phyloP scores from a whole-genome alignment of 2,888 invertebrate genomes.

The Drosophila formosana region DNA sequence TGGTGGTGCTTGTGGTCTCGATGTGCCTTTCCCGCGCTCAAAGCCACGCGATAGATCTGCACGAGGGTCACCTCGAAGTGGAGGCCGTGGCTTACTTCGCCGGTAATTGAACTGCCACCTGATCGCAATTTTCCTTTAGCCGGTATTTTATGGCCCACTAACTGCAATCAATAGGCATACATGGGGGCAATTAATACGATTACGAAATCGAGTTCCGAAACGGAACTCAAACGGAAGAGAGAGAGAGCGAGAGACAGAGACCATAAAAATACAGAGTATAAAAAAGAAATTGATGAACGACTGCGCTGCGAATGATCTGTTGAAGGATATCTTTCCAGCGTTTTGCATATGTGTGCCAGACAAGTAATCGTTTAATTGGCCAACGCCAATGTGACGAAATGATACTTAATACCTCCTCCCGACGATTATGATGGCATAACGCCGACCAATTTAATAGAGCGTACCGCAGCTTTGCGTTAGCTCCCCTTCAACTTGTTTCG shows the following conservation, averaged over 20 bases:
- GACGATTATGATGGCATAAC: slow-evolving; percentile 27
- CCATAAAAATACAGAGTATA: background rate
- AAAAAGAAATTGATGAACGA: background rate
- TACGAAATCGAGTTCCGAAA: background rate
- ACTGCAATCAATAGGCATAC: slow-evolving; percentile 84
- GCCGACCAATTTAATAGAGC: slow-evolving; percentile 29
- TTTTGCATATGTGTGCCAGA: background rate
- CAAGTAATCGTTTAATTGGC: background rate
- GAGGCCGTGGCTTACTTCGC: slow-evolving; percentile 81
- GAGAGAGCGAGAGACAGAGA: too few species aligned
- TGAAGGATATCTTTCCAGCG: background rate
- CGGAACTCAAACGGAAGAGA: background rate
- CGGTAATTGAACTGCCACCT: slow-evolving; percentile 86
- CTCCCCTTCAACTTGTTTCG: slow-evolving; percentile 37
- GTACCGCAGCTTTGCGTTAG: slow-evolving; percentile 29
- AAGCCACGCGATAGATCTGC: slow-evolving; percentile 91
- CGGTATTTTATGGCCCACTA: slow-evolving; percentile 91
- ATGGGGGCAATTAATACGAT: slow-evolving; percentile 11
- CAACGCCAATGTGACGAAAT: slow-evolving; percentile 7
- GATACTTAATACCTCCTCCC: slow-evolving; percentile 16
- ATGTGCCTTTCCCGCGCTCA: slow-evolving; percentile 94
- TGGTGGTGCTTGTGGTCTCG: slow-evolving; percentile 95
- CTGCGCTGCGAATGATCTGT: background rate
- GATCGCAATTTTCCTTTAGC: slow-evolving; percentile 91
- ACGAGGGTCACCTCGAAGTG: slow-evolving; percentile 91